These are phyloP conservation scores for Propithecus coquereli DNA, from an alignment of 2,113 vertebrate genomes.

Conservation along the genomic window DNA sequence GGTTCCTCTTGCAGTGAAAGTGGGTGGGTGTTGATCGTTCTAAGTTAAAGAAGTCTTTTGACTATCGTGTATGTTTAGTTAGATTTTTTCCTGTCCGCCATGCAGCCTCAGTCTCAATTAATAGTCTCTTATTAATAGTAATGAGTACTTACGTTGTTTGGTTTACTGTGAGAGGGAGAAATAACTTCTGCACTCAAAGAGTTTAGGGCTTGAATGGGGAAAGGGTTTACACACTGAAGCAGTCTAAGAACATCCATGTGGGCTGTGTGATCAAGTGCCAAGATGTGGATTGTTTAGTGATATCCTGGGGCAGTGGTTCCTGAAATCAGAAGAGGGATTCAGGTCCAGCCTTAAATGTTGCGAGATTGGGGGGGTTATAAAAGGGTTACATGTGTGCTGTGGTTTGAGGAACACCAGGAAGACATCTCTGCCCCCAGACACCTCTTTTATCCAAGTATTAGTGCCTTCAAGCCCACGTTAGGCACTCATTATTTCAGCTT, in stretches of 20 bases:
- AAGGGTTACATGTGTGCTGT: background rate
- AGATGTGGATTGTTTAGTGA: background rate
- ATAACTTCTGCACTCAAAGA: background rate
- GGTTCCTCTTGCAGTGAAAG: background rate
- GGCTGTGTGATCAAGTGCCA: background rate
- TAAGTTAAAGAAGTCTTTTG: background rate
- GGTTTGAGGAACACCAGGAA: background rate
- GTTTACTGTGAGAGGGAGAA: background rate
- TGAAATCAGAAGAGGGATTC: background rate
- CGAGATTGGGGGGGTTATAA: background rate
- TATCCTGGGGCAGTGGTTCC: background rate
- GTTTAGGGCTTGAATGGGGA: background rate
- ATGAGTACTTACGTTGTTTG: background rate
- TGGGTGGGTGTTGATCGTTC: background rate
- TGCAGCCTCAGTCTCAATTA: background rate
- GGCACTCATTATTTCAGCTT: background rate
- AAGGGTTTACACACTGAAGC: background rate
- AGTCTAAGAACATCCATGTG: background rate
- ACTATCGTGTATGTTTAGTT: background rate
- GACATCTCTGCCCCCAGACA: background rate
- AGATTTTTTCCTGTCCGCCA: background rate
- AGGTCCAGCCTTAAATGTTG: background rate
- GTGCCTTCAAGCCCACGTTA: background rate
- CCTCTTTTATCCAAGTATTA: background rate
- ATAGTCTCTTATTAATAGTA: too few species aligned